A percentile compares a stretch with the other conserved stretches of the same genome.
phyloP scores from a whole-genome alignment of 2,797 vertebrate genomes.

The Sparidentex hasta region DNA sequence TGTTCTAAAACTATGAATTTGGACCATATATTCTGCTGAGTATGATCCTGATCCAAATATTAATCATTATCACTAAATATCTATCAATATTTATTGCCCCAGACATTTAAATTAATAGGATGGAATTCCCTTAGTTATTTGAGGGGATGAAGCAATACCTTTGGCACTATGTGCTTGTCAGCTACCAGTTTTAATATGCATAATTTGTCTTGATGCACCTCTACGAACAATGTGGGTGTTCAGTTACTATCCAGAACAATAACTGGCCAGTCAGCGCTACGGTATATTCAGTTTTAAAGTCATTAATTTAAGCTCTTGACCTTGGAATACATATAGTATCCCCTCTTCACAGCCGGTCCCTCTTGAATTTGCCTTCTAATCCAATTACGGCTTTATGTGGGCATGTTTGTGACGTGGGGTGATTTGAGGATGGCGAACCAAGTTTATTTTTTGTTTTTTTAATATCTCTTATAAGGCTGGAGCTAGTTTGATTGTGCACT shows the following conservation, averaged over 20 bases:
- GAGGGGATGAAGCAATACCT: slow-evolving; percentile 25
- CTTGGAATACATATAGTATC: slow-evolving; percentile 63
- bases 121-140: not conserved
- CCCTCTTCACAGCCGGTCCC: slow-evolving; percentile 18
- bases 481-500: slow-evolving; percentile 48
- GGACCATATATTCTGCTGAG: not conserved
- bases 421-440: slow-evolving; percentile 15
- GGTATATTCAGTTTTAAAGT: slow-evolving; percentile 47
- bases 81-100: not conserved
- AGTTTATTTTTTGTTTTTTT: slow-evolving; percentile 4
- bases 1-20: too few species aligned
- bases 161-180: slow-evolving; percentile 27
- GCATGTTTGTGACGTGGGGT: slow-evolving; percentile 31
- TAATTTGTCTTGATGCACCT: slow-evolving; percentile 13
- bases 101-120: slow-evolving; percentile 8
- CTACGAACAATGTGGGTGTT: slow-evolving; percentile 10
- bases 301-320: slow-evolving; percentile 65
- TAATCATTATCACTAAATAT: not conserved
- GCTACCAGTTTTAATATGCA: slow-evolving; percentile 2
- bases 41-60: not conserved
- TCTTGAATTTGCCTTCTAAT: slow-evolving; percentile 63
- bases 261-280: slow-evolving; percentile 34
- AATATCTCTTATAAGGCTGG: slow-evolving; percentile 25
- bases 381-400: slow-evolving; percentile 64
- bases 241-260: slow-evolving; percentile 46